Conservation (phyloP, 2,888 invertebrate genomes). For the Spodoptera picta region DNA sequence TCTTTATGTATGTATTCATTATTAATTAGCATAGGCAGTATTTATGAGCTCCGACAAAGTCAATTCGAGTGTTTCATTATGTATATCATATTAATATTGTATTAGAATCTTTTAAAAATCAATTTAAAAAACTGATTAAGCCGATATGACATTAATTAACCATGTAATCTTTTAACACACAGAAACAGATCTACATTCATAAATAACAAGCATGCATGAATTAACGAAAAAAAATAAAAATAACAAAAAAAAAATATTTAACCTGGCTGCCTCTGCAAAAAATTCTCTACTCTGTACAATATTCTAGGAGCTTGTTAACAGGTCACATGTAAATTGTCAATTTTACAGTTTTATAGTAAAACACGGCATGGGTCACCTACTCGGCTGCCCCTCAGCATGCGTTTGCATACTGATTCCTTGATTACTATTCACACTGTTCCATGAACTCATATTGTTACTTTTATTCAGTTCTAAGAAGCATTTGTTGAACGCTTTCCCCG, state of each 20-base stretch:
- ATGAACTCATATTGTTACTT: conserved; percentile 63
- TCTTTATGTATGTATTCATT: too few species aligned
- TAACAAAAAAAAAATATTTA: background rate
- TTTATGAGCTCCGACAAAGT: too few species aligned
- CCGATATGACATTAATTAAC: too few species aligned
- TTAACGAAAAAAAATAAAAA: background rate
- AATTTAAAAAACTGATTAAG: too few species aligned
- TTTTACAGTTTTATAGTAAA: conserved; percentile 55
- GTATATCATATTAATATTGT: too few species aligned
- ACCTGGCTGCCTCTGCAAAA: conserved; percentile 61
- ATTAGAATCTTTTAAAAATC: too few species aligned
- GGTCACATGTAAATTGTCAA: conserved; percentile 60
- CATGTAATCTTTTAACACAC: too few species aligned
- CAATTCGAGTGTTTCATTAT: too few species aligned
- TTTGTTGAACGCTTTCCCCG: conserved; percentile 29
- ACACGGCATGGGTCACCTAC: conserved; percentile 61
- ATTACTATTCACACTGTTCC: conserved; percentile 62
- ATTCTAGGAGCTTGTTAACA: conserved; percentile 63
- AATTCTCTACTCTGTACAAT: conserved; percentile 66
- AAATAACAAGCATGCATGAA: too few species aligned
- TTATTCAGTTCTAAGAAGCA: conserved; percentile 69
- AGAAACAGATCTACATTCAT: too few species aligned
- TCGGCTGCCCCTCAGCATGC: conserved; percentile 58
- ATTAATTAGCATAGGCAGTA: too few species aligned
- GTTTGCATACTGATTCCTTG: conserved; percentile 66